Conservation (phyloP, 1,140 invertebrate species). For the Druon quercuslanigerum region DNA sequence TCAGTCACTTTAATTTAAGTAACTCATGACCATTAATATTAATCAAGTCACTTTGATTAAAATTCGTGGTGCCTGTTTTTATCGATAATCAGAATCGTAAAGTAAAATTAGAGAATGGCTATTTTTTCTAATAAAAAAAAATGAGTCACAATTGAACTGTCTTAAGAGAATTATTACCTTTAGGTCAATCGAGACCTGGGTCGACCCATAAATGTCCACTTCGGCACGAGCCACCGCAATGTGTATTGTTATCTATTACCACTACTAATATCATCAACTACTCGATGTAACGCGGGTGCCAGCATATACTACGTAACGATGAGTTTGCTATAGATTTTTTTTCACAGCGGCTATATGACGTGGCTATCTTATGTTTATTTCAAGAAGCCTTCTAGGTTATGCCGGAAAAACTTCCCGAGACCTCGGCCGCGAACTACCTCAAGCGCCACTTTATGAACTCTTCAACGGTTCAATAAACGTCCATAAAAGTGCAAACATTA, state of each 20-base stretch:
- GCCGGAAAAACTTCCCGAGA: constrained; percentile 21
- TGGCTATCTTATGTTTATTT: constrained; percentile 73
- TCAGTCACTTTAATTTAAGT: too few relatives aligned
- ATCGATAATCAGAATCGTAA: background rate
- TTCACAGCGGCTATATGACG: constrained; percentile 65
- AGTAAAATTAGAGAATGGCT: background rate
- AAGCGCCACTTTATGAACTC: constrained; percentile 1
- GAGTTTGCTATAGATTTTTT: constrained; percentile 65
- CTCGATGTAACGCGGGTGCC: constrained; percentile 63
- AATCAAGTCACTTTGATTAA: too few relatives aligned
- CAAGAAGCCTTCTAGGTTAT: constrained; percentile 45
- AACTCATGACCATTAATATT: too few relatives aligned
- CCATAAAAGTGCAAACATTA: background rate
- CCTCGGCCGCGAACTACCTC: constrained; percentile 31
- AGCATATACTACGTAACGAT: constrained; percentile 64
- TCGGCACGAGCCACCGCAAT: constrained; percentile 49
- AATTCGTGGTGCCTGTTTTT: too few relatives aligned
- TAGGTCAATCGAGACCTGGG: constrained; percentile 55
- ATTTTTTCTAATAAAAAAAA: background rate
- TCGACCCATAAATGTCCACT: constrained; percentile 65
- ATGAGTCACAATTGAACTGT: background rate
- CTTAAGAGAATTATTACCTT: constrained; percentile 34
- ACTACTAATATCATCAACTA: constrained; percentile 53
- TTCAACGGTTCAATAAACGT: background rate
- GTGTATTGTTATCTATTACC: constrained; percentile 41